phyloP scores from a whole-genome alignment of 2,797 vertebrate genomes.

The Dermochelys coriacea region DNA sequence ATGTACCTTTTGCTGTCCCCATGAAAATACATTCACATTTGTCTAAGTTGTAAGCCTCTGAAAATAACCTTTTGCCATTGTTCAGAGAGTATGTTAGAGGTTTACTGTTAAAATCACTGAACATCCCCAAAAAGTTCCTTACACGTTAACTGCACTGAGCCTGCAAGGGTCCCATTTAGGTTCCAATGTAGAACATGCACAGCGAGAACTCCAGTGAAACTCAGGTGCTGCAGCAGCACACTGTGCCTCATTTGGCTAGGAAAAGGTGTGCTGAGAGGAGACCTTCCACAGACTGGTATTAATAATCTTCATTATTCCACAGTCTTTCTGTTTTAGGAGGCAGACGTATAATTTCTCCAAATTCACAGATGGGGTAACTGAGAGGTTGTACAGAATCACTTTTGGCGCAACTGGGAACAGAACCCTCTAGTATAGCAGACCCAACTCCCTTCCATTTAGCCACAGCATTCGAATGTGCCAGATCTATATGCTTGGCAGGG shows the following conservation, averaged over 20 bases:
- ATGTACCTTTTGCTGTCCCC: neutral
- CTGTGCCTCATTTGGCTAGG: neutral
- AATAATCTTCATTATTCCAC: neutral
- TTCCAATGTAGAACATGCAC: neutral
- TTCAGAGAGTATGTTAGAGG: neutral
- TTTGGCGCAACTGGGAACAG: slow-evolving; percentile 29
- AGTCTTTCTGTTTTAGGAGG: neutral
- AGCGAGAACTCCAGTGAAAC: neutral
- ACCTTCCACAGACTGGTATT: neutral
- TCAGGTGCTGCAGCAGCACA: fast-evolving
- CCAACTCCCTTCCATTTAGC: neutral
- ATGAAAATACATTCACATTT: neutral
- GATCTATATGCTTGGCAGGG: neutral
- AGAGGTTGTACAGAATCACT: slow-evolving; percentile 3
- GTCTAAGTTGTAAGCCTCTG: neutral
- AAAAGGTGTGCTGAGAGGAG: neutral
- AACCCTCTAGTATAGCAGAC: neutral
- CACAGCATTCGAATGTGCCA: neutral
- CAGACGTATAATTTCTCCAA: neutral
- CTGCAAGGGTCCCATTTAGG: neutral
- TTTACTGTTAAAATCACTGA: neutral
- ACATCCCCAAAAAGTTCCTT: neutral
- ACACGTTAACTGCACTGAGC: neutral
- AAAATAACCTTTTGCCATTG: neutral
- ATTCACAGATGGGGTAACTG: neutral